Base-by-base conservation (phyloP, 2,797 vertebrate species). In the Chloroceryle inda region DNA sequence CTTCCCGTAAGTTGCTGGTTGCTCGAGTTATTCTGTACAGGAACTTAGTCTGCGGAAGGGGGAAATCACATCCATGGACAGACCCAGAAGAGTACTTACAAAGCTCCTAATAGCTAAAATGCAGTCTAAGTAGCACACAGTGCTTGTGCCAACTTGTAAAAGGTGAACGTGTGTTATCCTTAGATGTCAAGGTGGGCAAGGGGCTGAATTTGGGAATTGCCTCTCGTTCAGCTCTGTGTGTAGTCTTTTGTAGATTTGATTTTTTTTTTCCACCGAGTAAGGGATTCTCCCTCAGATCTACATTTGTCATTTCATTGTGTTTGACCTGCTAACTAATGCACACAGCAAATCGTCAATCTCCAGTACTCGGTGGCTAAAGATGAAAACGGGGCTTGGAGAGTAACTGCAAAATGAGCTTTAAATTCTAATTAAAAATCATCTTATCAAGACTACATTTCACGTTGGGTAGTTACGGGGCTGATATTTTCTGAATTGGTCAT, bases 351-450 rank as follows among this genome's bases (percentile, higher is more conserved):
- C 79, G 89, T 79, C 88, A 50, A 38, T 73, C 94, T 93, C 73
- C 77, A 61, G 0, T 93, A 63, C 44, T 63, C 37, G 22, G 22
- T 92, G 53, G 11, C 59, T 87, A 38, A 79, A 92, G 71, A 89
- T 69, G 74, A 93, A 94, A 95, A 95, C 47, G 9, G 5, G 22
- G 89, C 33, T 93, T 0, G 0, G 49, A 50, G 27, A 76, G 16
- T 78, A 64, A 93, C 77, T 91, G 63, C 72, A 87, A 93, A 93
- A 85, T 85, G 77, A 59, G 68, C 44, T 93, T 92, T 91, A 91
- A 86, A 85, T 85, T 92, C 80, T 90, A 88, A 93, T 92, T 93
- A 92, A 78, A 95, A 91, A 50, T 75, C 35, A 64, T 87, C 31
- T 88, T 88, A 91, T 92, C 73, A 94, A 73, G 62, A 59, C 26